Percentiles rank a stretch among this genome's conserved stretches.
Evolutionary conservation across 2,797 vertebrate genomes (phyloP).

Genomic region (Bufotes viridis): DNA sequence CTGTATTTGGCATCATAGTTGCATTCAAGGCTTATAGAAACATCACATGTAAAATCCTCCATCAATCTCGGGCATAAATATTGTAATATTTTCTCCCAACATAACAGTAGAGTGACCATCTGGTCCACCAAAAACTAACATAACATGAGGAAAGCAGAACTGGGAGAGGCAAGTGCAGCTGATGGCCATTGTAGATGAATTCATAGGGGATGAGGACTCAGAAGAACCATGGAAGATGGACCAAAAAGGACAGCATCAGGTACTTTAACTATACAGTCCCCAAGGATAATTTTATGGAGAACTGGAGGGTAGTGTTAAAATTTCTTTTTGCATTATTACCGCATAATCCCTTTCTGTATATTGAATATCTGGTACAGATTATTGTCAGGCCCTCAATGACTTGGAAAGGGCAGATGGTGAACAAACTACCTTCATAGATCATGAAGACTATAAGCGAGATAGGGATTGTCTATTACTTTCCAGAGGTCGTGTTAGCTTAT

Average conservation of each 20-base stretch:
- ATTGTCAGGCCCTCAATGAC: not conserved
- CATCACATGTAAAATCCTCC: too few species aligned
- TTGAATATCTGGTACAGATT: not conserved
- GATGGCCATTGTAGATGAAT: too few species aligned
- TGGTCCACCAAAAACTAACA: too few species aligned
- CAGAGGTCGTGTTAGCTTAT: not conserved
- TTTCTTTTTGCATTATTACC: not conserved
- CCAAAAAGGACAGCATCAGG: too few species aligned
- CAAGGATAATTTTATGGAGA: not conserved
- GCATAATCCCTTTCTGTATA: not conserved
- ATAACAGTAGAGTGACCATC: too few species aligned
- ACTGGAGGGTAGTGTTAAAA: not conserved
- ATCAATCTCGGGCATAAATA: not conserved
- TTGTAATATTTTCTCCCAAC: not conserved
- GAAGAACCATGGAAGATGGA: too few species aligned
- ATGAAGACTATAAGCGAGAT: not conserved
- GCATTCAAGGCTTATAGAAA: too few species aligned
- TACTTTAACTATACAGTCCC: too few species aligned
- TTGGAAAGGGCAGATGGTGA: not conserved
- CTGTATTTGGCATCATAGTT: too few species aligned
- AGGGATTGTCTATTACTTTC: not conserved
- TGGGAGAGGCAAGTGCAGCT: too few species aligned
- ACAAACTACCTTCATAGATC: not conserved
- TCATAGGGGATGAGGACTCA: too few species aligned
- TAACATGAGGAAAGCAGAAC: too few species aligned